Conservation (phyloP, 2,888 invertebrate species). For the Taphrorychus bicolor region DNA sequence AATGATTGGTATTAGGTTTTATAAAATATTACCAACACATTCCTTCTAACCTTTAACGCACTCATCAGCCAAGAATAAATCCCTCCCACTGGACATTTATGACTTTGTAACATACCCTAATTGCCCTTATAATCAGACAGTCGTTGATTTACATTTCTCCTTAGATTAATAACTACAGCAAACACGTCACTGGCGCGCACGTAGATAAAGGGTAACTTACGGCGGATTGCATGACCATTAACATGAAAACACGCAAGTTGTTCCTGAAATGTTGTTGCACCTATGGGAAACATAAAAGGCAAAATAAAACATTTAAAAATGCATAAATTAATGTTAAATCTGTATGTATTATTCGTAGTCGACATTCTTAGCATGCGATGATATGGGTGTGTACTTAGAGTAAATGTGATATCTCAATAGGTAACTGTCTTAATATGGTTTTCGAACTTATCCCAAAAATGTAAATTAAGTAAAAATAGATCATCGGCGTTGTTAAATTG, state of each 20-base stretch:
- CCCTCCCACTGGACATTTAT: background rate
- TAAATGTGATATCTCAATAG: background rate
- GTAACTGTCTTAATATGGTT: background rate
- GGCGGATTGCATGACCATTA: constrained; percentile 3
- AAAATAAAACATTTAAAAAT: constrained; percentile 4
- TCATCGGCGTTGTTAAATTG: background rate
- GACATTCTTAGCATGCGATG: background rate
- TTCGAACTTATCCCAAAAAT: background rate
- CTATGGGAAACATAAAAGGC: constrained; percentile 5
- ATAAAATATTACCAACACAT: too few relatives aligned
- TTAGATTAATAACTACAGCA: background rate
- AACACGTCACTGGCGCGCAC: background rate
- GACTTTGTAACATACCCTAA: background rate
- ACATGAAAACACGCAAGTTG: background rate
- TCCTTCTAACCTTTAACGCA: too few relatives aligned
- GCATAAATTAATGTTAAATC: background rate
- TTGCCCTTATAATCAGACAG: background rate
- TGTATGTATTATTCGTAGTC: background rate
- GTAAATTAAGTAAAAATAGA: background rate
- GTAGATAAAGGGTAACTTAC: background rate
- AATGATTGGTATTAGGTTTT: too few relatives aligned
- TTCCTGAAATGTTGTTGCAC: constrained; percentile 9
- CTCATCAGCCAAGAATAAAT: background rate
- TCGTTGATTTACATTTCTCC: background rate
- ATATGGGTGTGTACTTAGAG: background rate